A percentile compares a stretch with the other conserved stretches of the same genome.
Evolutionary conservation across 2,113 vertebrate genomes (phyloP).

Genomic region (chimpanzee (Pan troglodytes)): DNA sequence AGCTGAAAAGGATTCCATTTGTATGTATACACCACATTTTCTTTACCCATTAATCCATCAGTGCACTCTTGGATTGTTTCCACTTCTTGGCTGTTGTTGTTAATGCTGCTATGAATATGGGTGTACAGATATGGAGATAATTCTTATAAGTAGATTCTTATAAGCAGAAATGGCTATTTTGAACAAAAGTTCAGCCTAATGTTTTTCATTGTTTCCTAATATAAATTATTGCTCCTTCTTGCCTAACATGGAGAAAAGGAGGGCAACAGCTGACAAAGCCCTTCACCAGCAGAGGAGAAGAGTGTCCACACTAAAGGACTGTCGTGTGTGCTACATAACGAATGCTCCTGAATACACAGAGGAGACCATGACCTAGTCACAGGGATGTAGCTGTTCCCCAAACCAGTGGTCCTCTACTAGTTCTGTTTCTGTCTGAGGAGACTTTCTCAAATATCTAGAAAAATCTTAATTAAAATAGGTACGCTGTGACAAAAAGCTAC

Average conservation of each 20-base stretch:
- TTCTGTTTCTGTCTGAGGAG: not conserved
- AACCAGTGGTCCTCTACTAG: not conserved
- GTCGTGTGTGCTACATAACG: accelerated
- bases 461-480: not conserved
- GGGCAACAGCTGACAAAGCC: not conserved
- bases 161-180: not conserved
- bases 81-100: not conserved
- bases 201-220: not conserved
- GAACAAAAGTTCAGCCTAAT: not conserved
- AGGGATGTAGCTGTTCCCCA: not conserved
- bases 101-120: not conserved
- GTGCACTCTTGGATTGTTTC: not conserved
- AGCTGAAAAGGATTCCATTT: not conserved
- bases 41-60: not conserved
- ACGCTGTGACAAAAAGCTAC: not conserved
- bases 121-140: not conserved
- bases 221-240: not conserved
- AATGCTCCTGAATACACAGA: not conserved
- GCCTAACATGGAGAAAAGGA: too few relatives aligned
- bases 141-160: not conserved
- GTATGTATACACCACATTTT: too few relatives aligned
- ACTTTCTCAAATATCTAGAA: not conserved
- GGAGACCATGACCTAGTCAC: too few relatives aligned
- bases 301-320: not conserved
- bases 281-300: not conserved